Evolutionary conservation across 2,888 invertebrate species (phyloP).

Genomic region (Danaus chrysippus): DNA sequence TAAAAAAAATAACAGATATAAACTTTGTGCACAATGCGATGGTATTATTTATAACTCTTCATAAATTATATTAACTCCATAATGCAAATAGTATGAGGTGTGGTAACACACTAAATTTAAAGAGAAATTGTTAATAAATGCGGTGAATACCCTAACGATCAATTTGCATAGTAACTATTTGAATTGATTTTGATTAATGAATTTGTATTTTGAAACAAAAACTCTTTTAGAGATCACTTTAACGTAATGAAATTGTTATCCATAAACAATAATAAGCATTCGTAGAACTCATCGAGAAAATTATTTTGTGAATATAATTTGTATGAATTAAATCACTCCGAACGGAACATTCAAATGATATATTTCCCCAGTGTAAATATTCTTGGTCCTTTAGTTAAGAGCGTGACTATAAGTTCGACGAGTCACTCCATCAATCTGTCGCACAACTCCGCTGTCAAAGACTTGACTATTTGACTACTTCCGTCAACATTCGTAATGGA

Average conservation of each 20-base stretch:
- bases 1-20: not conserved
- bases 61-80: slow-evolving; percentile 9
- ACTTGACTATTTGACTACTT: slow-evolving; percentile 7
- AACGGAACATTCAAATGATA: not conserved
- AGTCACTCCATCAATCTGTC: slow-evolving; percentile 7
- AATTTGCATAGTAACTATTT: slow-evolving; percentile 70
- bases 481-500: slow-evolving; percentile 5
- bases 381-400: slow-evolving; percentile 4
- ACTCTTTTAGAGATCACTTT: not conserved
- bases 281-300: no score
- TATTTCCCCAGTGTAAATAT: not conserved
- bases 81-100: slow-evolving; percentile 25
- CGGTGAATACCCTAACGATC: slow-evolving; percentile 61
- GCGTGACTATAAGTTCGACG: slow-evolving; percentile 1
- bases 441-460: slow-evolving; percentile 4
- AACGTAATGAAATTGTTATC: no score
- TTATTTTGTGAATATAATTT: no score
- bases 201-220: not conserved
- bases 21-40: not conserved
- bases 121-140: slow-evolving; percentile 48
- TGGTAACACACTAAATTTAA: slow-evolving; percentile 24
- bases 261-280: no score
- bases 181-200: slow-evolving; percentile 6
- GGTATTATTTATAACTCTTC: not conserved
- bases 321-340: not conserved